Evolutionary conservation across 2,113 vertebrate genomes (phyloP).

Genomic region (Arenaria interpres): DNA sequence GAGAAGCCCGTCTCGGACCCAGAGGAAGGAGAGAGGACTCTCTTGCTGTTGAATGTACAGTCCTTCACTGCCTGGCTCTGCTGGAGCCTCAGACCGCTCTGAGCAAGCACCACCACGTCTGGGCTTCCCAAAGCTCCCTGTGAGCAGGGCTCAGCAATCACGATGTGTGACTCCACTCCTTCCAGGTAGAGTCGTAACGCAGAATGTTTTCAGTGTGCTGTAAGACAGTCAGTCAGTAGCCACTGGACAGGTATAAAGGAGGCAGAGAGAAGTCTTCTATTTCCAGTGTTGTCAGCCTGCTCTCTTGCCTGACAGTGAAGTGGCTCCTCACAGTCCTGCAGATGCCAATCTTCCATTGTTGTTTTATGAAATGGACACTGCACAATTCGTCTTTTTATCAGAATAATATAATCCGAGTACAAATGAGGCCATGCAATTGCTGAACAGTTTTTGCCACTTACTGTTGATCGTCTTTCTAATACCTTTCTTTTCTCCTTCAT

Average conservation of each 20-base stretch:
- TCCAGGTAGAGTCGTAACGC: neutral
- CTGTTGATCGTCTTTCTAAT: neutral
- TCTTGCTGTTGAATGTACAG: neutral
- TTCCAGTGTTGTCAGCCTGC: neutral
- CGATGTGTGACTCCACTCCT: neutral
- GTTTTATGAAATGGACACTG: neutral
- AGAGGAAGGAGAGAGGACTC: neutral
- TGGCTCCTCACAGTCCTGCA: neutral
- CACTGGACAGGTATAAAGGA: neutral
- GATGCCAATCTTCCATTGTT: neutral
- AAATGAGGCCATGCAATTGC: neutral
- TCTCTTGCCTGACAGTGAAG: neutral
- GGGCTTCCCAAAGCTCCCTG: neutral
- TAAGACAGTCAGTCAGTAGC: neutral
- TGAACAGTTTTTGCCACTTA: neutral
- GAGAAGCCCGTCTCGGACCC: neutral
- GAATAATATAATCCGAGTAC: neutral
- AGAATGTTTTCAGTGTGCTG: neutral
- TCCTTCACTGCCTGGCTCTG: neutral
- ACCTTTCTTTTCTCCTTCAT: constrained; percentile 22
- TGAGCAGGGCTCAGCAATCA: neutral
- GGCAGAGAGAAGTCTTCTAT: neutral
- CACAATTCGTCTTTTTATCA: neutral
- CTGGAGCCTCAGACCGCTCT: neutral
- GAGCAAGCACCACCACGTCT: neutral